These are phyloP conservation scores for Oligia latruncula DNA, from an alignment of 2,888 invertebrate genomes.

Conservation along the genomic window DNA sequence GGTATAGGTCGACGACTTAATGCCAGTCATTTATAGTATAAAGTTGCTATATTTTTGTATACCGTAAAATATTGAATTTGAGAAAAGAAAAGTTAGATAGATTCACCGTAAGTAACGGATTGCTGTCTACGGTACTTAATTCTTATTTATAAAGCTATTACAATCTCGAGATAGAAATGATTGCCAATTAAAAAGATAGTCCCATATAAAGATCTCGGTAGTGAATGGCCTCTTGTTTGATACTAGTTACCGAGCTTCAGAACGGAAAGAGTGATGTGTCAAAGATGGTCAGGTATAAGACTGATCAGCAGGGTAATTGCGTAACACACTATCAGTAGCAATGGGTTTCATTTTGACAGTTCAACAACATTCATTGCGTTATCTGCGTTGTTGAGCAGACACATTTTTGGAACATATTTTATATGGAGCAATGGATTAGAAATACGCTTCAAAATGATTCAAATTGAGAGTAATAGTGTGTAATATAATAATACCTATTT, in stretches of 20 bases:
- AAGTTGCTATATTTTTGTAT: conserved; percentile 17
- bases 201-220: not conserved
- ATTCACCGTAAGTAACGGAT: conserved; percentile 45
- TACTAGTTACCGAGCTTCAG: not conserved
- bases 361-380: too few species aligned
- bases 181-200: conserved; percentile 26
- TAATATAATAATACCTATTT: too few species aligned
- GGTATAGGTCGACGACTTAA: conserved; percentile 63
- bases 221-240: not conserved
- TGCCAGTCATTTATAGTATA: conserved; percentile 26
- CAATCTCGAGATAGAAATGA: conserved; percentile 17
- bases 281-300: not conserved
- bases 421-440: too few species aligned
- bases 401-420: too few species aligned
- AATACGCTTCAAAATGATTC: too few species aligned
- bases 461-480: too few species aligned
- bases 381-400: too few species aligned
- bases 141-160: conserved; percentile 23
- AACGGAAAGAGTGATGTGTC: not conserved
- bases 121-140: conserved; percentile 44
- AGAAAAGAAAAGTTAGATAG: conserved; percentile 32
- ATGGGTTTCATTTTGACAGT: too few species aligned
- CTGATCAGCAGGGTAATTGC: not conserved
- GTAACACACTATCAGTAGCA: too few species aligned
- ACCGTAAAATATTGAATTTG: conserved; percentile 26